Evolutionary conservation across 2,113 vertebrate genomes (phyloP).

Genomic region (Dipodomys stephensi): DNA sequence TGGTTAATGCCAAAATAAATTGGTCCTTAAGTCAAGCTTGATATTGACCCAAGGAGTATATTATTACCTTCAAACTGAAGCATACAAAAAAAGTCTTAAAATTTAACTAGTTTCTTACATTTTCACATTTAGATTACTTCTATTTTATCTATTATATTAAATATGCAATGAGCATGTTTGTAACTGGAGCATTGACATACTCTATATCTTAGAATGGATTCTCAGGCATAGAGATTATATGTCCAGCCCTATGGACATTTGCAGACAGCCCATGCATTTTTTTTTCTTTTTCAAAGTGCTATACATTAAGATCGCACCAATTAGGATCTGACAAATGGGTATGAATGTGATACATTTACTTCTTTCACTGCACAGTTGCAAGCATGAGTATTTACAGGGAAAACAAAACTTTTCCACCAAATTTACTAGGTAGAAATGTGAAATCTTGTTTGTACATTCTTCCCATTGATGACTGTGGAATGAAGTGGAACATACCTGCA

Average conservation of each 20-base stretch:
- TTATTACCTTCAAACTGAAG: not conserved
- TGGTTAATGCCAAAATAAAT: not conserved
- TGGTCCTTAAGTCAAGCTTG: not conserved
- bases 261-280: not conserved
- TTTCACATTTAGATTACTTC: constrained; percentile 20
- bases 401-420: not conserved
- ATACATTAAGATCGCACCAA: not conserved
- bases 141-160: not conserved
- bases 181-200: not conserved
- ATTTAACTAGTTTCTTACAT: constrained; percentile 6
- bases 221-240: not conserved
- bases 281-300: constrained; percentile 22
- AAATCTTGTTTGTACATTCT: not conserved
- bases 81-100: not conserved
- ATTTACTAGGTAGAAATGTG: constrained; percentile 14
- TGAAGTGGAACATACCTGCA: not conserved
- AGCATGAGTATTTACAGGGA: not conserved
- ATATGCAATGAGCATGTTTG: not conserved
- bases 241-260: not conserved
- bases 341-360: not conserved
- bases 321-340: not conserved
- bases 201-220: not conserved
- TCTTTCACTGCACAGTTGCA: not conserved
- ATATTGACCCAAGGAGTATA: not conserved
- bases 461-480: not conserved